These are phyloP conservation scores for Troilus luridus DNA, from an alignment of 2,888 invertebrate species.

Conservation along the genomic window DNA sequence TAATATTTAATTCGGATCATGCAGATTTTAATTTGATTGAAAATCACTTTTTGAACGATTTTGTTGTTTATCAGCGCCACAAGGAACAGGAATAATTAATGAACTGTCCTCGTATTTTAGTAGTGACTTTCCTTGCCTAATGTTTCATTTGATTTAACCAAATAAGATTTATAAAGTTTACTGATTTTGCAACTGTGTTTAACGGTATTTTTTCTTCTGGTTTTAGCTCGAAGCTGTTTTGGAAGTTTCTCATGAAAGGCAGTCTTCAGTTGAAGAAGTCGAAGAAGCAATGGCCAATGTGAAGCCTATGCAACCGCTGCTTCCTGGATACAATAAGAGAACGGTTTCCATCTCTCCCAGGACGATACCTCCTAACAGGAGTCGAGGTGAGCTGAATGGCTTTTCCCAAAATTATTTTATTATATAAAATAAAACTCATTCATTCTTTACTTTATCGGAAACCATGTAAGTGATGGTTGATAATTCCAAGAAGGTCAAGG, in stretches of 20 bases:
- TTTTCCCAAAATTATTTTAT: too few relatives aligned
- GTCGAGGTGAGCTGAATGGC: slow-evolving; percentile 57
- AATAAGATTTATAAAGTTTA: background rate
- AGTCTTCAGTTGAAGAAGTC: slow-evolving; percentile 73
- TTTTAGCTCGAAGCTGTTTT: slow-evolving; percentile 63
- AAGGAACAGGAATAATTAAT: too few relatives aligned
- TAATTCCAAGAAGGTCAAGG: too few relatives aligned
- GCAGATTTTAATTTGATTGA: too few relatives aligned
- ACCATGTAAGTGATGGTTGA: too few relatives aligned
- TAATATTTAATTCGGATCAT: too few relatives aligned
- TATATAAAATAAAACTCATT: too few relatives aligned
- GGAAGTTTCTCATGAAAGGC: slow-evolving; percentile 66
- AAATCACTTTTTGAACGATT: too few relatives aligned
- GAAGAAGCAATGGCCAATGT: slow-evolving; percentile 82
- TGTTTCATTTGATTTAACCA: background rate
- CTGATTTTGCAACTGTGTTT: background rate
- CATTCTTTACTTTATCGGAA: too few relatives aligned
- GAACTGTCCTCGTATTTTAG: too few relatives aligned
- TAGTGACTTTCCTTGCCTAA: background rate
- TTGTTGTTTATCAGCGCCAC: too few relatives aligned
- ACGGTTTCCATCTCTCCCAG: slow-evolving; percentile 65
- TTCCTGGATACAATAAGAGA: slow-evolving; percentile 79
- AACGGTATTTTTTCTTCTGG: background rate
- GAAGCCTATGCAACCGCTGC: slow-evolving; percentile 92
- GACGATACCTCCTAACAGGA: slow-evolving; percentile 63